phyloP scores from a whole-genome alignment of 1,140 invertebrate species.

The Megalopta genalis region DNA sequence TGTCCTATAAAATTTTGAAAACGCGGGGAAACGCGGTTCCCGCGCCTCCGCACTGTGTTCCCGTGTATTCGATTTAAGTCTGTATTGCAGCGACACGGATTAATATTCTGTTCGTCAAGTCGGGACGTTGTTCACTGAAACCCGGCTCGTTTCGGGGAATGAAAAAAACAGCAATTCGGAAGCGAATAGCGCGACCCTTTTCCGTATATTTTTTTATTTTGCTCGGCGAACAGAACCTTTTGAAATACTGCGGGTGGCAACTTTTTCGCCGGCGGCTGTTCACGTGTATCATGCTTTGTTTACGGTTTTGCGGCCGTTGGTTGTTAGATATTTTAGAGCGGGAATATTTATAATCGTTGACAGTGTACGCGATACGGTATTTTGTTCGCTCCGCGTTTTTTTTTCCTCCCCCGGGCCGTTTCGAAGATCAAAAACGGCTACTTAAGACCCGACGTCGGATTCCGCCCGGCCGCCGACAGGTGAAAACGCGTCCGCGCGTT shows the following conservation, averaged over 20 bases:
- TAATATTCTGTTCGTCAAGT: constrained; percentile 6
- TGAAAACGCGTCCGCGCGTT: too few relatives aligned
- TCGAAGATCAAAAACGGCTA: too few relatives aligned
- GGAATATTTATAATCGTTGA: neutral
- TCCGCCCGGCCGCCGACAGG: too few relatives aligned
- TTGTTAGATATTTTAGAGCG: neutral
- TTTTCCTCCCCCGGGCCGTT: too few relatives aligned
- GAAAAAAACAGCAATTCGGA: neutral
- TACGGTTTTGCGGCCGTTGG: neutral
- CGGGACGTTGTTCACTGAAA: neutral
- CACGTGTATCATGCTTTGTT: neutral
- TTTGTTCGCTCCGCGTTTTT: too few relatives aligned
- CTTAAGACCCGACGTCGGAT: too few relatives aligned
- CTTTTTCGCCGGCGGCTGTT: neutral
- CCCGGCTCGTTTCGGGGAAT: neutral
- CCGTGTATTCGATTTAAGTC: neutral
- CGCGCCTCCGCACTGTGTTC: neutral
- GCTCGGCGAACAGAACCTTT: neutral
- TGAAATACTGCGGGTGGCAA: constrained; percentile 6
- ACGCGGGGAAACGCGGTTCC: neutral
- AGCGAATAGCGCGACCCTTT: constrained; percentile 2
- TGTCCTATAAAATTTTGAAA: too few relatives aligned
- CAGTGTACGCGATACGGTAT: neutral
- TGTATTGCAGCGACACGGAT: neutral
- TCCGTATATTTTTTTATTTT: neutral